A percentile compares a stretch with the other conserved stretches of the same genome.
Evolutionary conservation across 2,113 vertebrate species (phyloP).

Genomic region (Hoplias malabaricus): DNA sequence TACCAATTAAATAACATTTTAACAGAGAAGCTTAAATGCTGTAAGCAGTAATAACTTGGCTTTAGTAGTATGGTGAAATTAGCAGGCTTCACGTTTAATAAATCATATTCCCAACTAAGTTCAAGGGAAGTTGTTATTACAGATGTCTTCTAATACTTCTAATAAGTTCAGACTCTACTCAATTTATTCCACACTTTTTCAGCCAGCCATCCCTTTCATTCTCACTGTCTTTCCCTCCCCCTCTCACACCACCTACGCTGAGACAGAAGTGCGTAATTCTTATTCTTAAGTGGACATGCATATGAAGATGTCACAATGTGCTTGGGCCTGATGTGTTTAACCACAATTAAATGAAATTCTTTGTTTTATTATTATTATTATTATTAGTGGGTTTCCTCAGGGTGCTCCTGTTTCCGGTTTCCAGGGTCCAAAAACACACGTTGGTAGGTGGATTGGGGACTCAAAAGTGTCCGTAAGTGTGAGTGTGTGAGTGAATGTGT

Average conservation of each 20-base stretch:
- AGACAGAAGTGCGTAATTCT: constrained; percentile 69
- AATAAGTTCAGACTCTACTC: neutral
- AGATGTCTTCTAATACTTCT: neutral
- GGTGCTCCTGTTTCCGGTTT: no score
- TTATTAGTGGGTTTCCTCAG: no score
- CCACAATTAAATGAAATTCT: no score
- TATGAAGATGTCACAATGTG: constrained; percentile 16
- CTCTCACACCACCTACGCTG: constrained; percentile 65
- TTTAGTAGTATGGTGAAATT: neutral
- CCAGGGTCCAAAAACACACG: no score
- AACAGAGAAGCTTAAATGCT: no score
- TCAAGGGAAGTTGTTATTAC: no score
- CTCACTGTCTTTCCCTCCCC: constrained; percentile 31
- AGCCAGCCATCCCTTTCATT: neutral
- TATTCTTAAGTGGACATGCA: constrained; percentile 63
- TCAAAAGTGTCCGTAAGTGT: no score
- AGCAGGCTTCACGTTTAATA: neutral
- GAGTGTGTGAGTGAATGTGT: no score
- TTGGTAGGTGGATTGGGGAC: no score
- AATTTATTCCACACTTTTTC: neutral
- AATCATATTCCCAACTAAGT: no score
- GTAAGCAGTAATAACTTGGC: no score
- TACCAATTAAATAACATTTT: no score
- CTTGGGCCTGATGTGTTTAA: constrained; percentile 57
- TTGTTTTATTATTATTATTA: constrained; percentile 27